Evolutionary conservation across 2,113 vertebrate genomes (phyloP).

Genomic region (Ceyx melanurus): DNA sequence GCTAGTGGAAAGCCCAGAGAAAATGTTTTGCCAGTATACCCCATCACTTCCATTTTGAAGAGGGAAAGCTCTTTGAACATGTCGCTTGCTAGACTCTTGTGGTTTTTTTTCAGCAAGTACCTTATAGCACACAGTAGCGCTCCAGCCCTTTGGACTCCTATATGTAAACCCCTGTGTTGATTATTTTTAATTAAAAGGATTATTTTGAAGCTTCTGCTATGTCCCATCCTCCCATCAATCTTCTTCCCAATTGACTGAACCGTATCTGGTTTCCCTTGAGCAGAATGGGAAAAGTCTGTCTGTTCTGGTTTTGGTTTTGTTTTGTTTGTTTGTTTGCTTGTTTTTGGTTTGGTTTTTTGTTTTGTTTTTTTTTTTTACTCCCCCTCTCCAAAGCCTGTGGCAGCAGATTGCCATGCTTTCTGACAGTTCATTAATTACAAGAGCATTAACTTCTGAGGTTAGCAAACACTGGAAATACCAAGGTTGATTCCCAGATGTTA

Average conservation of each 20-base stretch:
- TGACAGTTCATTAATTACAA: neutral
- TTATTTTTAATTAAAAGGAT: neutral
- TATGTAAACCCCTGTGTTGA: neutral
- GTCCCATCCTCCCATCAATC: neutral
- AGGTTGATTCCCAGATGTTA: neutral
- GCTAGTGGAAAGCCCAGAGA: accelerated
- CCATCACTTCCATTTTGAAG: neutral
- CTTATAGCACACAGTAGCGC: neutral
- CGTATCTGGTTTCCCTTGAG: neutral
- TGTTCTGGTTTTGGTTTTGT: too few relatives aligned
- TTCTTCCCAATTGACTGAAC: neutral
- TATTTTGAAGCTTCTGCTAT: neutral
- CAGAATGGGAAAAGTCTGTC: conserved; percentile 27
- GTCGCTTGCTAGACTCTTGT: neutral
- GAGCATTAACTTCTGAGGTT: neutral
- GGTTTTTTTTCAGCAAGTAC: neutral
- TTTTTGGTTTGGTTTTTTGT: neutral
- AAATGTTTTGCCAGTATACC: neutral
- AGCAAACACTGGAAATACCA: neutral
- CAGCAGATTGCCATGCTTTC: conserved; percentile 11
- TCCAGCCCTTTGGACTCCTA: neutral
- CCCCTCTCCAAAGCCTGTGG: neutral
- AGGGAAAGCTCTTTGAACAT: neutral
- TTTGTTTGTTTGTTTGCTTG: too few relatives aligned
- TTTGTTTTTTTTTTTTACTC: neutral